Conservation (phyloP, 2,888 invertebrate genomes). For the Marasmarcha lunaedactyla region DNA sequence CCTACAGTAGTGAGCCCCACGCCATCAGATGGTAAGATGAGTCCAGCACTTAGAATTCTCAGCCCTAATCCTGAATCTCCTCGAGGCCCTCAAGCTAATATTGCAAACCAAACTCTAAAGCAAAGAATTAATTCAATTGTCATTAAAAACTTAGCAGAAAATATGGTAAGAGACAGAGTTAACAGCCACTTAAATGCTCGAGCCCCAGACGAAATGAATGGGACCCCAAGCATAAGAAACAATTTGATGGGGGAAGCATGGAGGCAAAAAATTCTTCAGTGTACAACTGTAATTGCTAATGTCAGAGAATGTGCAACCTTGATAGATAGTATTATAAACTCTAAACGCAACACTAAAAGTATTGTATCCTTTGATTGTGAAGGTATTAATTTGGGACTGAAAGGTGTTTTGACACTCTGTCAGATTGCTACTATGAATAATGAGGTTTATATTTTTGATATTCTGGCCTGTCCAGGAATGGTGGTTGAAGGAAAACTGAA, state of each 20-base stretch:
- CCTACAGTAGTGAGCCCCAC: constrained; percentile 51
- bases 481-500: constrained; percentile 83
- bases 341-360: constrained; percentile 63
- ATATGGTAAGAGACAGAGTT: constrained; percentile 72
- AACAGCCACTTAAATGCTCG: constrained; percentile 60
- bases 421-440: constrained; percentile 87
- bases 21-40: constrained; percentile 53
- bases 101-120: constrained; percentile 83
- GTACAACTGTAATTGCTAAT: constrained; percentile 84
- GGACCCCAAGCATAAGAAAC: constrained; percentile 47
- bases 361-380: constrained; percentile 92
- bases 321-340: constrained; percentile 78
- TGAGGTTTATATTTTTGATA: constrained; percentile 88
- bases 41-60: constrained; percentile 57
- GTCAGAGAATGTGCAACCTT: constrained; percentile 83
- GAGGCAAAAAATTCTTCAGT: constrained; percentile 85
- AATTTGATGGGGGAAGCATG: constrained; percentile 77
- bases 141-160: constrained; percentile 90
- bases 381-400: constrained; percentile 90
- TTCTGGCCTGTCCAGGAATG: constrained; percentile 86
- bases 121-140: constrained; percentile 90
- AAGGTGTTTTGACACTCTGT: constrained; percentile 88
- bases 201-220: constrained; percentile 50
- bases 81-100: constrained; percentile 54
- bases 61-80: constrained; percentile 59